Evolutionary conservation across 2,797 vertebrate genomes (phyloP), one percentile per base, ranked within the genome.

Genomic region (Intellagama lesueurii): DNA sequence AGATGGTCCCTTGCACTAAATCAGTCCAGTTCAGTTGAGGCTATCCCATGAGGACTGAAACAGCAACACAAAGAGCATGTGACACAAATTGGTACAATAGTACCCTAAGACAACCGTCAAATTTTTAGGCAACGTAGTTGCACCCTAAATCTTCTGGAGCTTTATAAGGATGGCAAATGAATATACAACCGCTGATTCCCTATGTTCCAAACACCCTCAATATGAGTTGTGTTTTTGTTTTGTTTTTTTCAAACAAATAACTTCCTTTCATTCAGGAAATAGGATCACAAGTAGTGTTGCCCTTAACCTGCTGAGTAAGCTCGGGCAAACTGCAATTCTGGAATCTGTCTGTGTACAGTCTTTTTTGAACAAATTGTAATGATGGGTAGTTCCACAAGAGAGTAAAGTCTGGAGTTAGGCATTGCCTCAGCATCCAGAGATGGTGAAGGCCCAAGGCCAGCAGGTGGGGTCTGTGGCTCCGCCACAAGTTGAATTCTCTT

Each of bases 391-490:
- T 87, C 26, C n/a, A 64, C 24, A n/a, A 4, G 2, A 19, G 35
- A 1, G 19, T 26, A 64, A 44, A 19, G 2, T 75, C 35, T 47
- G n/a, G 40, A 11, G 56, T 16, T 19, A 82, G 73, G 17, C 1
- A 82, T 78, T 68, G 8, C 14, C 24, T 47, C 26, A 68, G 79
- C 35, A 88, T 56, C 72, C 89, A 26, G 19, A 11, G 26, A 17
- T 47, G 19, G 8, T 11, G 16, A 83, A 86, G 17, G 60, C 9
- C 73, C 83, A 91, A 68, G 60, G 32, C 56, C 89, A 19, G 49
- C 49, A 75, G 32, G 16, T 90, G n/a, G 56, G 66, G 90, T 84
- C 66, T 52, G 76, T 72, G 5, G 75, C 70, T 93, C 86, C 77
- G 28, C 35, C 84, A n/a, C 26, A 68, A 77, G 86, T 19, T 28